Conservation (phyloP, 2,888 invertebrate species). For the Brachypterus glaber region DNA sequence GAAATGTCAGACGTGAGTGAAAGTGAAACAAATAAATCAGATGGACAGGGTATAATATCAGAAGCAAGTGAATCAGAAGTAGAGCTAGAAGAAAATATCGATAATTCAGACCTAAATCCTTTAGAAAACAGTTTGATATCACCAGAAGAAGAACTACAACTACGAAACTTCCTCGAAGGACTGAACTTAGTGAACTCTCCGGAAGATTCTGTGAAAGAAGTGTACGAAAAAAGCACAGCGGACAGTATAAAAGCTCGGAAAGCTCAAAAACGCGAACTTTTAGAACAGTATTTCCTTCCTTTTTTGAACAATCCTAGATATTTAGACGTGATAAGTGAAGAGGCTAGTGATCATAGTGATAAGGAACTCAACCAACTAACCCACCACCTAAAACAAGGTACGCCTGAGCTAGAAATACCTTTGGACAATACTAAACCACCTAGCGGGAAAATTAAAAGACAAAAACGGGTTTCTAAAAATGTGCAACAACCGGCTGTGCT, state of each 20-base stretch:
- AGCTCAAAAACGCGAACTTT: conserved; percentile 45
- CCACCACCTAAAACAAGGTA: conserved; percentile 26
- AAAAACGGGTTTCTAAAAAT: conserved; percentile 1
- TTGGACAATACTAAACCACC: conserved; percentile 8
- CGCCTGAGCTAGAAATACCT: conserved; percentile 26
- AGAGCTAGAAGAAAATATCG: conserved; percentile 48
- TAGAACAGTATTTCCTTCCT: conserved; percentile 50
- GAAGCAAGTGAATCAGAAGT: conserved; percentile 54
- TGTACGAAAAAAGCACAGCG: conserved; percentile 22
- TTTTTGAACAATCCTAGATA: conserved; percentile 54
- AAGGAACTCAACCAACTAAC: conserved; percentile 32
- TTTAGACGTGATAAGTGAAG: conserved; percentile 70
- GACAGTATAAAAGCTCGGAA: conserved; percentile 39
- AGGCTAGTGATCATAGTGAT: conserved; percentile 56
- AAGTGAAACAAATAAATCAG: conserved; percentile 28
- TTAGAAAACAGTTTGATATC: conserved; percentile 41
- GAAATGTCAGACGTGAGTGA: conserved; percentile 35
- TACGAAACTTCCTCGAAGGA: conserved; percentile 48
- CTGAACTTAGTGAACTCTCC: conserved; percentile 47
- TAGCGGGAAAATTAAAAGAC: conserved; percentile 14
- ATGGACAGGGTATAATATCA: conserved; percentile 45
- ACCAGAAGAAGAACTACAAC: conserved; percentile 48
- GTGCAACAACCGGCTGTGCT: conserved; percentile 33
- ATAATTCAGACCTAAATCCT: conserved; percentile 35
- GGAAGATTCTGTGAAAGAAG: conserved; percentile 31